phyloP scores from a whole-genome alignment of 2,113 vertebrate species.

The Sturnira hondurensis region DNA sequence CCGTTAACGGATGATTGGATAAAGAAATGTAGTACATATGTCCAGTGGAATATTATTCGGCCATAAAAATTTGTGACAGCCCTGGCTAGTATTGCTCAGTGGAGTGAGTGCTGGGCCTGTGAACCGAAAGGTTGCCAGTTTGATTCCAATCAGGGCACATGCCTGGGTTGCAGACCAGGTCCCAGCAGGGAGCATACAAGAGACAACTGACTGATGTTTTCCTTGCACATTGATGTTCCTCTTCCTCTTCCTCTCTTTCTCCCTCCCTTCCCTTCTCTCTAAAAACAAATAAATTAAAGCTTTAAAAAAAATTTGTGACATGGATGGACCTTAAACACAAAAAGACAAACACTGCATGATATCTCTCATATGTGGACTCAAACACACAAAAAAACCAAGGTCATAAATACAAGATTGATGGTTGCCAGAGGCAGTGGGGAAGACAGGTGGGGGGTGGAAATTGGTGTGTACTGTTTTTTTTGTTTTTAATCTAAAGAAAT shows the following conservation, averaged over 20 bases:
- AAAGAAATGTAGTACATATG: not conserved
- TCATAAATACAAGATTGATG: not conserved
- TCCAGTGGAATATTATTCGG: not conserved
- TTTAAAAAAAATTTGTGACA: not conserved
- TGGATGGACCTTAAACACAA: not conserved
- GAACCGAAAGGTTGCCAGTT: too few relatives aligned
- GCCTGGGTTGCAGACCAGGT: too few relatives aligned
- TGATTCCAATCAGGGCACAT: too few relatives aligned
- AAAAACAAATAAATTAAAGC: too few relatives aligned
- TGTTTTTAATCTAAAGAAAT: too few relatives aligned
- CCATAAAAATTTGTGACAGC: not conserved
- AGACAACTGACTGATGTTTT: too few relatives aligned
- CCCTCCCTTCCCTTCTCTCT: too few relatives aligned
- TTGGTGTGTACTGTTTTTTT: not conserved
- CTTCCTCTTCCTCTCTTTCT: too few relatives aligned
- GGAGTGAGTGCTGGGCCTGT: too few relatives aligned
- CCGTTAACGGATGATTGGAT: not conserved
- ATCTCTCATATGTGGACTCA: not conserved
- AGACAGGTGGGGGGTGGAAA: not conserved
- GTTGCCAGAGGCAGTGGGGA: not conserved
- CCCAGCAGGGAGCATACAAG: too few relatives aligned
- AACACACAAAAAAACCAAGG: not conserved
- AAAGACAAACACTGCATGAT: not conserved
- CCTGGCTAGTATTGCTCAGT: too few relatives aligned
- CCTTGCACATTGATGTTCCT: too few relatives aligned